These are phyloP conservation scores for Hydractinia echinata DNA, from an alignment of 30 jellyfish, hydroid and myxozoan species.

Conservation along the genomic window DNA sequence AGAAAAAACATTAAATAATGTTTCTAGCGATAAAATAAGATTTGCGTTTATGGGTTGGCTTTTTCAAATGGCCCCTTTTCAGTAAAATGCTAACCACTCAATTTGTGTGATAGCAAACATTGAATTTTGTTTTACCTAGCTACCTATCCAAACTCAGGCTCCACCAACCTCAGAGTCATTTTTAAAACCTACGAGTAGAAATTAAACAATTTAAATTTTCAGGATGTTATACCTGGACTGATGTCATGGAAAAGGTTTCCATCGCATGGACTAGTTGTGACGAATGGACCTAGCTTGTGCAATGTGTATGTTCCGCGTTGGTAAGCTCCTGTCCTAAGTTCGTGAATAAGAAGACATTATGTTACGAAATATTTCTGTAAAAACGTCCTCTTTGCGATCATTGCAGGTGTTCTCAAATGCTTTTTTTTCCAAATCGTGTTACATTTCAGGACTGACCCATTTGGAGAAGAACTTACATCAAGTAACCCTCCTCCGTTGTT, in stretches of 20 bases:
- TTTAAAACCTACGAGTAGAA: too few species aligned
- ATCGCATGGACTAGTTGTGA: slow-evolving; percentile 48
- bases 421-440: background rate
- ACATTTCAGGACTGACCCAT: slow-evolving; percentile 54
- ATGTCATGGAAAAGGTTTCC: slow-evolving; percentile 84
- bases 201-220: background rate
- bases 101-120: too few species aligned
- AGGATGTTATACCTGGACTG: slow-evolving; percentile 69
- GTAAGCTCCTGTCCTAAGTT: slow-evolving; percentile 26
- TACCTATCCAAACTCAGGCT: too few species aligned
- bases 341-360: background rate
- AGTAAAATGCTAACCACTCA: too few species aligned
- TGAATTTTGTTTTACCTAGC: too few species aligned
- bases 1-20: background rate
- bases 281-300: slow-evolving; percentile 46
- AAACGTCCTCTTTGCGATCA: background rate
- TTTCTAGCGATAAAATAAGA: background rate
- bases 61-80: too few species aligned
- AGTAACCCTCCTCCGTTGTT: slow-evolving; percentile 38
- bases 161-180: too few species aligned
- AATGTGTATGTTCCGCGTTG: slow-evolving; percentile 65
- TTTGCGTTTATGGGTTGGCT: too few species aligned
- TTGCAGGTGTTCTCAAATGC: background rate
- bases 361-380: background rate
- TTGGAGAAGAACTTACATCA: slow-evolving; percentile 45